Evolutionary conservation across 2,113 vertebrate species (phyloP), one percentile per base, ranked within the genome.

Genomic region (Vimba vimba): DNA sequence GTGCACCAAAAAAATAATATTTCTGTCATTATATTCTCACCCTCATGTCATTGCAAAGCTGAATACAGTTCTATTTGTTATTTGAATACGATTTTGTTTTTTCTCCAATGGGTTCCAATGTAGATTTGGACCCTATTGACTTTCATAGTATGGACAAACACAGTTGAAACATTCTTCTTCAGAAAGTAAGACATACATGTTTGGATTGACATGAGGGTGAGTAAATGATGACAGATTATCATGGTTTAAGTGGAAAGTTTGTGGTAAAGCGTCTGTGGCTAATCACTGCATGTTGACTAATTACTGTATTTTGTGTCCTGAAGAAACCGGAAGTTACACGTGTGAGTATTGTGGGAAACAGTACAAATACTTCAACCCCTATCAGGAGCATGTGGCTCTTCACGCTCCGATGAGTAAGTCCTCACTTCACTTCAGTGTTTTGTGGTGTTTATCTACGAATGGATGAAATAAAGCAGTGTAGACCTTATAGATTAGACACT

Each of bases 321-420:
- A 94, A 99, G 98, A 99, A 96, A 98, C 98, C 0, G 98, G 98
- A 89, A 98, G 97, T 92, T 99, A 99, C 84, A 96, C 97, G 39
- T 99, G 98, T 84, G 98, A 99, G 89, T 99, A 96, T 93, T 99
- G 98, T 33, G 98, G 98, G 87, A 99, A 99, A 91, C 98, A 99
- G 94, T 99, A 99, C 94, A 99, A 99, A 90, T 99, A 99, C 93
- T 99, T 99, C 93, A 99, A 98, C 69, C 98, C 98, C 0, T 99
- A 99, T 94, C 98, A 99, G 92, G 98, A 99, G 88, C 98, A 99
- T 0, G 98, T 99, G 89, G 98, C 98, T 4, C 96, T 99, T 87
- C 98, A 99, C 1, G 96, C 97, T n/a, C 97, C 98, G n/a, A 95
- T 98, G 92, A 95, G 98, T 99, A 95, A 93, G 94, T 88, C 7